A percentile compares a stretch with the other conserved stretches of the same genome.
Conservation (phyloP, 2,113 vertebrate genomes). For the Suncus etruscus region DNA sequence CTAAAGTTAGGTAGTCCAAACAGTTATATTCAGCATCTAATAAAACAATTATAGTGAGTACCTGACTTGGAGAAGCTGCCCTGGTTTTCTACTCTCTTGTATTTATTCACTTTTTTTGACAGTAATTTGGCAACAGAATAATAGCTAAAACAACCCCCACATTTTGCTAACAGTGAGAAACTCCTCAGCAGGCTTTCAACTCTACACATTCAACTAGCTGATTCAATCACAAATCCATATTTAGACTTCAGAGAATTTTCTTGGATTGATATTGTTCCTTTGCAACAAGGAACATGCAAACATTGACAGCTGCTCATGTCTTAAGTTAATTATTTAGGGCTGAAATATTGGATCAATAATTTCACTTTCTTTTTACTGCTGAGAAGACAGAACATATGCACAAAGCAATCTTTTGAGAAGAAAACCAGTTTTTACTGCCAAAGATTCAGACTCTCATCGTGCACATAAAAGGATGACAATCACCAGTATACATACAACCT, state of each 20-base stretch:
- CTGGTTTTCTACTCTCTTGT: not conserved
- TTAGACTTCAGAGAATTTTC: not conserved
- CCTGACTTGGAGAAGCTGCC: not conserved
- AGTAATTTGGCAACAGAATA: not conserved
- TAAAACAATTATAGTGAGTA: not conserved
- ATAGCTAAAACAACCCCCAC: not conserved
- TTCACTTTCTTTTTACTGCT: not conserved
- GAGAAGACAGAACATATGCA: not conserved
- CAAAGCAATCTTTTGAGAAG: not conserved
- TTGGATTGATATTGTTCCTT: not conserved
- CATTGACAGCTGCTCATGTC: not conserved
- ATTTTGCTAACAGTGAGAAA: not conserved
- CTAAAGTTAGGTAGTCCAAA: not conserved
- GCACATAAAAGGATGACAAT: not conserved
- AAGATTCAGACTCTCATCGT: not conserved
- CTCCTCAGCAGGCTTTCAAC: not conserved
- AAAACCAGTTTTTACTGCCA: not conserved
- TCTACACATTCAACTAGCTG: not conserved
- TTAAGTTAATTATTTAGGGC: not conserved
- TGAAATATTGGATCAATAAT: not conserved
- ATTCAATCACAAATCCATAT: not conserved
- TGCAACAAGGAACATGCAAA: conserved; percentile 1
- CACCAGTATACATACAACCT: not conserved
- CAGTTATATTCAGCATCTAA: not conserved
- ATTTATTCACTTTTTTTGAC: not conserved